Evolutionary conservation across 2,888 invertebrate genomes (phyloP).

Genomic region (Lasius platythorax): DNA sequence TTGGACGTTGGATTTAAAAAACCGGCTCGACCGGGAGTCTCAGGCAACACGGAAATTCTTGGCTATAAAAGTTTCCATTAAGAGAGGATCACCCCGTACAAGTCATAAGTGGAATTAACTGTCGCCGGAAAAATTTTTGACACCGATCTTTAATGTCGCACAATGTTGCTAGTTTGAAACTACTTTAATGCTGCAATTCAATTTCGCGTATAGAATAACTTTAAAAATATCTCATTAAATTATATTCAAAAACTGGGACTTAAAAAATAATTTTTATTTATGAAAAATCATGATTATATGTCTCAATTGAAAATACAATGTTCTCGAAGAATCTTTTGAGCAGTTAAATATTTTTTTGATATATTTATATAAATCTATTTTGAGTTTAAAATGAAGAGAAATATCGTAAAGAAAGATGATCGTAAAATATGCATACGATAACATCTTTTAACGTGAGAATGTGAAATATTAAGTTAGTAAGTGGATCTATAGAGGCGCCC

Average conservation of each 20-base stretch:
- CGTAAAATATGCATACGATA: not conserved
- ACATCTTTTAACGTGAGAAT: not conserved
- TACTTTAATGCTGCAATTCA: not conserved
- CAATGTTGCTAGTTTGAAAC: constrained; percentile 6
- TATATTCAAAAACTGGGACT: not conserved
- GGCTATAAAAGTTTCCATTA: constrained; percentile 59
- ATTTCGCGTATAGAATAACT: not conserved
- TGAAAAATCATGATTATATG: not conserved
- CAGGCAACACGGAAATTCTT: constrained; percentile 65
- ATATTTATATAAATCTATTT: not conserved
- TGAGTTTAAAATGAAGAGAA: not conserved
- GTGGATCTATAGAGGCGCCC: not conserved
- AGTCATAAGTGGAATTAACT: constrained; percentile 55
- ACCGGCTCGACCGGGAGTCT: constrained; percentile 61
- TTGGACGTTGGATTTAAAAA: constrained; percentile 49
- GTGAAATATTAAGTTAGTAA: not conserved
- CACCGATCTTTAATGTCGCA: not conserved
- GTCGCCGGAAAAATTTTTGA: constrained; percentile 31
- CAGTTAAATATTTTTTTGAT: not conserved
- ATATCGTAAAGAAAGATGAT: not conserved
- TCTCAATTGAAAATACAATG: not conserved
- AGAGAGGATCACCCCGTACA: constrained; percentile 21
- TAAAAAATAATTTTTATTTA: not conserved
- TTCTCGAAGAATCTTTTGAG: not conserved
- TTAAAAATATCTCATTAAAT: not conserved